A percentile compares a stretch with the other conserved stretches of the same genome.
These are phyloP conservation scores for Melipona bicolor DNA, from an alignment of 2,888 invertebrate genomes.

Conservation along the genomic window DNA sequence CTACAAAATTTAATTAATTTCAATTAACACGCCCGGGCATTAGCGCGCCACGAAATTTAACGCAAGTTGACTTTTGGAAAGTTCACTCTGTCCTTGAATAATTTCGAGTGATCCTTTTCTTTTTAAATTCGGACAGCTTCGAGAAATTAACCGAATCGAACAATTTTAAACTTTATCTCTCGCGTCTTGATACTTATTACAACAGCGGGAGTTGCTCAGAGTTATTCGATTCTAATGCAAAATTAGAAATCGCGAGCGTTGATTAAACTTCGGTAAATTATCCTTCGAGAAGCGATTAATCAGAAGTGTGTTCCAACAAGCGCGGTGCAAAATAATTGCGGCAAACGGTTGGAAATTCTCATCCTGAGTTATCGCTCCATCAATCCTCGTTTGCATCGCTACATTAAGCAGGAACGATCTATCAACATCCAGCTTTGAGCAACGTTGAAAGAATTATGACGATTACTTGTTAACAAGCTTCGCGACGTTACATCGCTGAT, in stretches of 20 bases:
- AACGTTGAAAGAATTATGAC: slow-evolving; percentile 1
- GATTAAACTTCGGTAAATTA: background rate
- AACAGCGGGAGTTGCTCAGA: background rate
- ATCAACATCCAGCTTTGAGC: background rate
- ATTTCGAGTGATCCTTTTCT: no score
- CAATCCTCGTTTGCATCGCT: slow-evolving; percentile 11
- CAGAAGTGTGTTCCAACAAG: background rate
- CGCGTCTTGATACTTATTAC: background rate
- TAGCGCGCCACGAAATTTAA: no score
- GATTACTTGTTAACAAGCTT: slow-evolving; percentile 3
- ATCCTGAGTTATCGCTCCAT: background rate
- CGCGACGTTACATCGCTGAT: background rate
- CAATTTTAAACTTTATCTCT: no score
- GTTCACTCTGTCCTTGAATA: no score
- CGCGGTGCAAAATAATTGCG: background rate
- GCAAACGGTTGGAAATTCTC: background rate
- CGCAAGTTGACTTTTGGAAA: no score
- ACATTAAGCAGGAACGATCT: slow-evolving; percentile 4
- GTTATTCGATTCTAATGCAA: no score
- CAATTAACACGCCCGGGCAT: no score
- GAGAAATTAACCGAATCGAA: no score
- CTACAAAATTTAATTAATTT: no score
- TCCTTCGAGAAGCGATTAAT: background rate
- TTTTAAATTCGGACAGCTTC: no score
- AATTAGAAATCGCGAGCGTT: background rate